Conservation (phyloP, 2,888 invertebrate genomes). For the Lamellibrachia satsuma region DNA sequence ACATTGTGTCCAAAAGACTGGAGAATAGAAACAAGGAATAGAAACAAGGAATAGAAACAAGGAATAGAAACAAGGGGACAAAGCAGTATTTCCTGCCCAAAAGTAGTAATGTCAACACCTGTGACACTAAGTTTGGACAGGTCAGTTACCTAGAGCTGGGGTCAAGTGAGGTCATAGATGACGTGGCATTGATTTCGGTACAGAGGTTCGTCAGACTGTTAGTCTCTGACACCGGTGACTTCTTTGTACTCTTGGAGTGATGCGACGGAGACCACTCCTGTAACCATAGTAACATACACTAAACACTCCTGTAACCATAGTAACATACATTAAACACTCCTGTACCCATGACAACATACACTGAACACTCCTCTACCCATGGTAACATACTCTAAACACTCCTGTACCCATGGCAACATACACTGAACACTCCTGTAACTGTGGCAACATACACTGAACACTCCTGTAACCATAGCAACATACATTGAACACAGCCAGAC, state of each 20-base stretch:
- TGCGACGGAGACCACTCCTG: constrained; percentile 63
- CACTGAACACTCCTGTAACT: background rate
- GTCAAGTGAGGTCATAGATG: constrained; percentile 18
- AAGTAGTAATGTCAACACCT: no score
- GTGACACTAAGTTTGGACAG: no score
- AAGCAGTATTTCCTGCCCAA: no score
- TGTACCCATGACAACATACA: no score
- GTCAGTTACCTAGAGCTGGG: background rate
- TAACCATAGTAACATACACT: background rate
- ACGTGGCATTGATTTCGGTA: background rate
- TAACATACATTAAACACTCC: background rate
- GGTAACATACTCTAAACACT: no score
- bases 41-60: no score
- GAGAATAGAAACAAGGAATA: no score
- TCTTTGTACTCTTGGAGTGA: constrained; percentile 57
- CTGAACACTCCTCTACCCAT: no score
- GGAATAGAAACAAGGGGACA: no score
- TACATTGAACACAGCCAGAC: no score
- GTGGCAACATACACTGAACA: background rate
- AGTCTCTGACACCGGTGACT: constrained; percentile 43
- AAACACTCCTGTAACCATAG: background rate
- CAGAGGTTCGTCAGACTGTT: constrained; percentile 20
- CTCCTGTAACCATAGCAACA: no score
- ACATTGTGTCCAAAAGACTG: no score
- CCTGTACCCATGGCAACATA: background rate